phyloP scores from a whole-genome alignment of 2,113 vertebrate species.

The Dasyprocta punctata region DNA sequence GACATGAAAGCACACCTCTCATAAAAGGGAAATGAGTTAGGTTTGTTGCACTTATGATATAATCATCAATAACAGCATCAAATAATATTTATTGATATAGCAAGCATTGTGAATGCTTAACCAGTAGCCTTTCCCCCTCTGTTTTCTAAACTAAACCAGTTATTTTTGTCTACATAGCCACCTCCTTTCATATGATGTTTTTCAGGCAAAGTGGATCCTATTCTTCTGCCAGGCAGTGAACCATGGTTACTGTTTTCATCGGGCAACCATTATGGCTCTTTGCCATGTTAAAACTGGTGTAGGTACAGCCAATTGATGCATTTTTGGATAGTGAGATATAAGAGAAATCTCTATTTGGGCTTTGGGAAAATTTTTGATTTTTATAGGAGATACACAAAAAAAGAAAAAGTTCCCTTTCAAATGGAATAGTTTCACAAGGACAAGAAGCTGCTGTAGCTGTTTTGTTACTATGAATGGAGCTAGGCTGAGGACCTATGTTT shows the following conservation, averaged over 20 bases:
- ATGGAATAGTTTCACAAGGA: not conserved
- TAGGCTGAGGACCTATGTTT: not conserved
- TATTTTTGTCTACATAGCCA: not conserved
- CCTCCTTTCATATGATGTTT: not conserved
- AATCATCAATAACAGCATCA: slow-evolving; percentile 34
- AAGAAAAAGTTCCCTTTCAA: slow-evolving; percentile 10
- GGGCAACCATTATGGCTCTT: not conserved
- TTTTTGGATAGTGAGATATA: not conserved
- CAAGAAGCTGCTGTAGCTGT: not conserved
- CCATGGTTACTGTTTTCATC: not conserved
- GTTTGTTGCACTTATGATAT: slow-evolving; percentile 22
- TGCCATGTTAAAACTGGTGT: not conserved
- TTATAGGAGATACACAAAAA: not conserved
- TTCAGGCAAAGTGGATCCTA: not conserved
- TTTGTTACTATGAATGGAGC: not conserved
- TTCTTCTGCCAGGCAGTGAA: not conserved
- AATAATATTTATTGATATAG: slow-evolving; percentile 50
- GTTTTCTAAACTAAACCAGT: not conserved
- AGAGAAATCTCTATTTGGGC: not conserved
- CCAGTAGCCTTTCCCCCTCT: not conserved
- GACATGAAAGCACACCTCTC: slow-evolving; percentile 35
- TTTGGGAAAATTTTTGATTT: not conserved
- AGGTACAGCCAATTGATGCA: not conserved
- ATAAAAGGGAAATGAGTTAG: slow-evolving; percentile 43
- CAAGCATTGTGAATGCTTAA: slow-evolving; percentile 1